Base-by-base conservation (phyloP, 2,113 vertebrate species). In the Chrysemys picta region DNA sequence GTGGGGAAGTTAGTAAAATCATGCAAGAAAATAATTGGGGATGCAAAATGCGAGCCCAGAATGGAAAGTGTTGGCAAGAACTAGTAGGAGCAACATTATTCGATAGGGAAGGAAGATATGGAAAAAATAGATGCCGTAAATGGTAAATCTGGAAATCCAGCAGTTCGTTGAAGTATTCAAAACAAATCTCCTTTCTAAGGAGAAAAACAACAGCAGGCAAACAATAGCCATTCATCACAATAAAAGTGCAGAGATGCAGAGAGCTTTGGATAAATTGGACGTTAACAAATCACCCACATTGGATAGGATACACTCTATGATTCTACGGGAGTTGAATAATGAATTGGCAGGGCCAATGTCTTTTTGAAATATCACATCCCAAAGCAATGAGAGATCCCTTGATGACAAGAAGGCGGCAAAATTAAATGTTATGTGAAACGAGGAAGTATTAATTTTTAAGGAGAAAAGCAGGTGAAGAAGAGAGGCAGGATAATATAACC, bases 1-100 rank as follows among this genome's bases (percentile, higher is more conserved):
- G 65, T 31, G 59, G 45, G 50, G 93, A 95, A 85, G 90, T 94
- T 93, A 88, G 54, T 80, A 85, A 86, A 93, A 93, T 95, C 94
- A 89, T 92, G 89, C 3, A 79, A 31, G 84, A 91, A 94, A 53
- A 89, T 89, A 94, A 56, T 89, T 85, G 45, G 54, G 88, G 49
- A 78, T 88, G 38, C 90, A 94, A 85, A 81, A 94, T n/a, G 84
- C 50, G 65, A 93, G 49, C 78, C 91, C 49, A 52, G 87, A 83
- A 89, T 87, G 75, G 84, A 88, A 92, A 91, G 84, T 47, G 82
- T n/a, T 93, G 88, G 80, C 80, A 75, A 54, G n/a, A 93, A 47
- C 35, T 85, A 38, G 49, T 62, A 69, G n/a, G 47, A 35, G 45
- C 59, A 69, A n/a, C 65, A 22, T 75, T 75, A 13, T 31, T 52